Evolutionary conservation across 2,797 vertebrate species (phyloP).

Genomic region (Cynopterus sphinx): DNA sequence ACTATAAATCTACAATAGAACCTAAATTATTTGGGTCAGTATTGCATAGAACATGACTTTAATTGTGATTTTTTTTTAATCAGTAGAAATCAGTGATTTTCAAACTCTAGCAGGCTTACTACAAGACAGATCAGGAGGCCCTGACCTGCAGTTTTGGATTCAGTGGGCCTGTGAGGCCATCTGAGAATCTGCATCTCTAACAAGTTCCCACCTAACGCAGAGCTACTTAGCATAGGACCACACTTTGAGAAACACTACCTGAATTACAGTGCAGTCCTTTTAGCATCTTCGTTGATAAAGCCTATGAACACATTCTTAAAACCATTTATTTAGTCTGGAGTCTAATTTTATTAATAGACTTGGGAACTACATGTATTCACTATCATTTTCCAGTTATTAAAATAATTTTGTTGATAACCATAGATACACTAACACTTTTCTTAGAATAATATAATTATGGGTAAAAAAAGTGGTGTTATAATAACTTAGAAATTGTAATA

Average conservation of each 20-base stretch:
- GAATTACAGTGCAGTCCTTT: neutral
- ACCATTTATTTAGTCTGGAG: neutral
- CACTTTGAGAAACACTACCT: neutral
- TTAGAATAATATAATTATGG: neutral
- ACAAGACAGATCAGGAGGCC: neutral
- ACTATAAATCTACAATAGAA: neutral
- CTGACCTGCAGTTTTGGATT: neutral
- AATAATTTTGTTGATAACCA: neutral
- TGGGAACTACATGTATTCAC: neutral
- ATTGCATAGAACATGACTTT: neutral
- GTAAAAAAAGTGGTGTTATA: neutral
- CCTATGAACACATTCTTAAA: neutral
- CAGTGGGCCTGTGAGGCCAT: neutral
- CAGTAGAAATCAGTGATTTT: neutral
- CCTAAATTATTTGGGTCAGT: neutral
- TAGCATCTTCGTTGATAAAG: neutral
- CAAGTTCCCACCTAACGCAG: neutral
- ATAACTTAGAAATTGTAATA: neutral
- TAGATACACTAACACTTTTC: neutral
- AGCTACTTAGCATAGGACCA: neutral
- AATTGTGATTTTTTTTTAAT: neutral
- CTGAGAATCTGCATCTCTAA: neutral
- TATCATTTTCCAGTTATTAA: neutral
- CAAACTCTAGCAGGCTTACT: neutral
- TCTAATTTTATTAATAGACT: neutral